These are phyloP conservation scores for Thumatha senex DNA, from an alignment of 2,888 invertebrate genomes.

Conservation along the genomic window DNA sequence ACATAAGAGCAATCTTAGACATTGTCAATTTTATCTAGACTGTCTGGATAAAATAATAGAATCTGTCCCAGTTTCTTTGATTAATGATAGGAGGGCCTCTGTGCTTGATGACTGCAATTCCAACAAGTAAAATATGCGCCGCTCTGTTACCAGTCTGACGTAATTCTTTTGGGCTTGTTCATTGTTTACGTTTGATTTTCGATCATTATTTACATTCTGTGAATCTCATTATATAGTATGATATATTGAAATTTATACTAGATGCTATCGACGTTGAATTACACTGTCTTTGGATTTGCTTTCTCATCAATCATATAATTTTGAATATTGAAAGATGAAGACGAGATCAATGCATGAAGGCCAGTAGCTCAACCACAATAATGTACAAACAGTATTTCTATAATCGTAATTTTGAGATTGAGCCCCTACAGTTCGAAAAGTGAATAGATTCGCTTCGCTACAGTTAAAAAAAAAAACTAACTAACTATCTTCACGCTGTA, in stretches of 20 bases:
- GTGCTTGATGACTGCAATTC: conserved; percentile 51
- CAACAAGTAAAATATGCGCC: conserved; percentile 37
- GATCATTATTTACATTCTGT: conserved; percentile 53
- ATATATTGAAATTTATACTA: conserved; percentile 27
- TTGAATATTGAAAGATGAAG: not conserved
- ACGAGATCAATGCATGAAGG: not conserved
- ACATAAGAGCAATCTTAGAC: conserved; percentile 28
- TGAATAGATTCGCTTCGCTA: too few relatives aligned
- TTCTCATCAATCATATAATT: not conserved
- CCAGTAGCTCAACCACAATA: not conserved
- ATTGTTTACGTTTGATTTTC: conserved; percentile 48
- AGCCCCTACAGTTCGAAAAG: too few relatives aligned
- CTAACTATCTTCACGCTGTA: too few relatives aligned
- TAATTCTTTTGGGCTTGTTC: conserved; percentile 50
- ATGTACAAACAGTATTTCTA: too few relatives aligned
- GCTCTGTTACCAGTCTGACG: conserved; percentile 48
- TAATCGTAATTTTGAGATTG: too few relatives aligned
- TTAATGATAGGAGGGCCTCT: conserved; percentile 59
- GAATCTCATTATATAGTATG: conserved; percentile 49
- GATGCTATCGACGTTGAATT: conserved; percentile 1
- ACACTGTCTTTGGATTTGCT: not conserved
- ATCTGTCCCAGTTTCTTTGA: conserved; percentile 57
- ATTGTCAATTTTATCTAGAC: too few relatives aligned
- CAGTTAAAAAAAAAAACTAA: too few relatives aligned
- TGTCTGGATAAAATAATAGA: conserved; percentile 30